These are phyloP conservation scores for Hyles euphorbiae DNA, from an alignment of 1,140 invertebrate species.

Conservation along the genomic window DNA sequence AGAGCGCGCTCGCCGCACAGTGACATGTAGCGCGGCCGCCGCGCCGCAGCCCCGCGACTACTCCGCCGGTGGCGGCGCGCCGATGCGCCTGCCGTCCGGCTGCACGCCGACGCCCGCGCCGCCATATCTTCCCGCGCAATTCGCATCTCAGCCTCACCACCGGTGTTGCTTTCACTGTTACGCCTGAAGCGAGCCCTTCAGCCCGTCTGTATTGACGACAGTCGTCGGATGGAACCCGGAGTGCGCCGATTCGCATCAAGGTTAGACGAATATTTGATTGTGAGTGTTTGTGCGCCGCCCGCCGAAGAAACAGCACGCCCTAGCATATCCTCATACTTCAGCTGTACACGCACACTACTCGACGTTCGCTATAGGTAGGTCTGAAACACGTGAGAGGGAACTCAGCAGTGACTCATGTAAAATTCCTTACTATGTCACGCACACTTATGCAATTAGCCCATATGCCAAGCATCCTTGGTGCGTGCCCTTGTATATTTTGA, in stretches of 20 bases:
- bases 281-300: conserved; percentile 65
- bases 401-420: conserved; percentile 49
- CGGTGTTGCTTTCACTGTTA: conserved; percentile 51
- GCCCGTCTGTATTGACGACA: conserved; percentile 61
- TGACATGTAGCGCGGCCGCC: conserved; percentile 68
- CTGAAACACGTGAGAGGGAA: conserved; percentile 43
- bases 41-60: conserved; percentile 63
- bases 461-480: too few relatives aligned
- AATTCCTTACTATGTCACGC: conserved; percentile 23
- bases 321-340: conserved; percentile 50
- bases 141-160: conserved; percentile 29
- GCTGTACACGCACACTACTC: conserved; percentile 53
- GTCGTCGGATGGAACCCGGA: conserved; percentile 70
- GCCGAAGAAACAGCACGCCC: conserved; percentile 46
- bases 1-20: conserved; percentile 63
- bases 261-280: conserved; percentile 70
- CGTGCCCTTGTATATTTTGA: too few relatives aligned
- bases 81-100: conserved; percentile 62
- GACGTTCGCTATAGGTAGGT: conserved; percentile 57
- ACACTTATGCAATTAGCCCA: neutral
- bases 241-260: conserved; percentile 72
- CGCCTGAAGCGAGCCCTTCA: conserved; percentile 62
- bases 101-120: conserved; percentile 40
- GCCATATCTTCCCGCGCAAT: conserved; percentile 29
- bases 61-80: conserved; percentile 64